A percentile compares a stretch with the other conserved stretches of the same genome.
Evolutionary conservation across 1,140 invertebrate genomes (phyloP).

Genomic region (Calephelis virginiensis): DNA sequence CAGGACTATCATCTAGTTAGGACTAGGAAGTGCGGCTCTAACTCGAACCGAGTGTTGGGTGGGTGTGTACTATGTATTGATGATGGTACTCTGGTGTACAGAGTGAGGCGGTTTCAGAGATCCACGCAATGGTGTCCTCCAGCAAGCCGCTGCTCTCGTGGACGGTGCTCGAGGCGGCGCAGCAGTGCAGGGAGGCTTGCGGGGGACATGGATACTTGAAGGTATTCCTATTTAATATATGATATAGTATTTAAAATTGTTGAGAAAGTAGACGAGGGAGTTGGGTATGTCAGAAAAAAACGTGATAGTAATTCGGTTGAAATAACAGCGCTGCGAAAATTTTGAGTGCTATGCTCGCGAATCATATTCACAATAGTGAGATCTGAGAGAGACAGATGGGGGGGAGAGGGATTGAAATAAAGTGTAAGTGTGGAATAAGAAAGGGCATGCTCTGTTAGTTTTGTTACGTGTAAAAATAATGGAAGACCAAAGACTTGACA

Average conservation of each 20-base stretch:
- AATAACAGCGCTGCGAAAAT: too few relatives aligned
- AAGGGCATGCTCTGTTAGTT: background rate
- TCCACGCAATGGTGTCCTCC: constrained; percentile 94
- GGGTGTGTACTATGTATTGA: constrained; percentile 3
- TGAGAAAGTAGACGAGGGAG: too few relatives aligned
- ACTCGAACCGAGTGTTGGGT: background rate
- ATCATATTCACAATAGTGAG: too few relatives aligned
- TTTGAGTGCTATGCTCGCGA: too few relatives aligned
- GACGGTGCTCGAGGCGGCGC: constrained; percentile 90
- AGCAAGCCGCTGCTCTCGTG: constrained; percentile 93
- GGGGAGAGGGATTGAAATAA: background rate
- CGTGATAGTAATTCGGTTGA: too few relatives aligned
- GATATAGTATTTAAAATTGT: too few relatives aligned
- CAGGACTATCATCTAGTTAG: too few relatives aligned
- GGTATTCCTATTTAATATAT: constrained; percentile 62
- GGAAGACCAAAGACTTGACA: too few relatives aligned
- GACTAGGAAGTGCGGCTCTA: too few relatives aligned
- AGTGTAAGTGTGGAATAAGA: background rate
- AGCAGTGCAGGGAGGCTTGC: constrained; percentile 94
- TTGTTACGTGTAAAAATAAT: background rate
- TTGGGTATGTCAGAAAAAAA: too few relatives aligned
- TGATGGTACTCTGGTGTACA: constrained; percentile 36
- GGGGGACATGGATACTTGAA: constrained; percentile 90
- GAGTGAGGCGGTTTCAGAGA: constrained; percentile 88
- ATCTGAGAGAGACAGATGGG: background rate